A percentile compares a stretch with the other conserved stretches of the same genome.
These are phyloP conservation scores for Apostichopus californicus DNA, from an alignment of 35 echinoderm and acorn worm species.

Conservation along the genomic window DNA sequence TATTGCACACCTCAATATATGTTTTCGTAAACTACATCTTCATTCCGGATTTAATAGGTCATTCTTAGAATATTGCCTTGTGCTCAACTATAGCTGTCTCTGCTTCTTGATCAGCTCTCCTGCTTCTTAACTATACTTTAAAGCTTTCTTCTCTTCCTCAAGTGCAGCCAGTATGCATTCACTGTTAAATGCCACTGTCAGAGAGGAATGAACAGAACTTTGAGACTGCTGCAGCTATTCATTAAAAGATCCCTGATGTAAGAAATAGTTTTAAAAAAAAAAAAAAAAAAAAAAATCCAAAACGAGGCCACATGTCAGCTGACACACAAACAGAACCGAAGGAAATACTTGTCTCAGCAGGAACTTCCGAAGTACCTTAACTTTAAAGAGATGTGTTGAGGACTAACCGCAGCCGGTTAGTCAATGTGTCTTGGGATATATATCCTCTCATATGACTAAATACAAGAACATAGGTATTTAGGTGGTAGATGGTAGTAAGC, in stretches of 20 bases:
- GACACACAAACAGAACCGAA: constrained; percentile 28
- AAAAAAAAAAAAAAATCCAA: not conserved
- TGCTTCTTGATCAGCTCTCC: too few species aligned
- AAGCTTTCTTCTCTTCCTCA: not conserved
- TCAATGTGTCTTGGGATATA: too few species aligned
- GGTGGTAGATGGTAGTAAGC: too few species aligned
- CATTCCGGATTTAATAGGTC: too few species aligned
- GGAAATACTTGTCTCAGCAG: constrained; percentile 28
- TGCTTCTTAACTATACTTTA: too few species aligned
- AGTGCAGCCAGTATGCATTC: not conserved
- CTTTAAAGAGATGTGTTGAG: not conserved
- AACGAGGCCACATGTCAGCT: constrained; percentile 8
- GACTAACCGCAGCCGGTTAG: too few species aligned
- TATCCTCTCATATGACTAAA: too few species aligned
- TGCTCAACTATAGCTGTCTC: too few species aligned
- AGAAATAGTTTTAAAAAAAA: not conserved
- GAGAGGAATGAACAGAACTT: not conserved
- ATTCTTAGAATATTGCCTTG: too few species aligned
- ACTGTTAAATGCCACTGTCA: not conserved
- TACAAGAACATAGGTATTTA: too few species aligned
- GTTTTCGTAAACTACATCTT: too few species aligned
- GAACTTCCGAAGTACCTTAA: constrained; percentile 23
- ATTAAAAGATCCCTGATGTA: not conserved
- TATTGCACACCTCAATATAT: too few species aligned
- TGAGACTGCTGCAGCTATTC: not conserved